Percentiles rank a stretch among this genome's conserved stretches.
Evolutionary conservation across 2,113 vertebrate species (phyloP).

Genomic region (Leuciscus idus): DNA sequence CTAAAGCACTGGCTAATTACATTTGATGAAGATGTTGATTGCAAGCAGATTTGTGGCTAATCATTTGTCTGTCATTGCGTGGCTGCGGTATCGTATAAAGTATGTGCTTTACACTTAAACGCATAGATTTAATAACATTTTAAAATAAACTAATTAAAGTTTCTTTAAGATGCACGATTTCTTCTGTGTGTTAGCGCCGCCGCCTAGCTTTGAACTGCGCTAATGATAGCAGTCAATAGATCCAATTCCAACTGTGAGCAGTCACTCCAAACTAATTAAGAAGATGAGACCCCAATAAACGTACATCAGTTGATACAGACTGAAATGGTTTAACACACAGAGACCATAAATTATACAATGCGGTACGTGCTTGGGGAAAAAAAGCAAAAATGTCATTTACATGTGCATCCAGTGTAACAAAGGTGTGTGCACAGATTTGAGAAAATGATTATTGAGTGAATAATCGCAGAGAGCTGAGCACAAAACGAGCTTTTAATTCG

Average conservation of each 20-base stretch:
- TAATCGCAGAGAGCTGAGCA: constrained; percentile 33
- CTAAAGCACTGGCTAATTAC: constrained; percentile 41
- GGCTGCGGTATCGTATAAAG: background rate
- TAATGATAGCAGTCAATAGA: constrained; percentile 39
- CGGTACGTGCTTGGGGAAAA: background rate
- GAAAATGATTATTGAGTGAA: constrained; percentile 22
- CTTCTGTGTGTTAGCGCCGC: too few species aligned
- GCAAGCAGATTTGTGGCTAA: constrained; percentile 37
- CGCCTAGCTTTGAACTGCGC: constrained; percentile 6
- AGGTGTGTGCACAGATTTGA: background rate
- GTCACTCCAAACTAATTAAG: constrained; percentile 41
- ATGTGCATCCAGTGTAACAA: background rate
- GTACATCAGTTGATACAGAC: background rate
- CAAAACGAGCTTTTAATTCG: constrained; percentile 47
- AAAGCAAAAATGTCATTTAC: background rate
- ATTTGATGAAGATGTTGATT: constrained; percentile 45
- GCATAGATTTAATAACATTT: constrained; percentile 29
- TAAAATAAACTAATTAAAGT: background rate
- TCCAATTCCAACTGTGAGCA: background rate
- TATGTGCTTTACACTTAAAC: constrained; percentile 5
- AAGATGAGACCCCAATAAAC: background rate
- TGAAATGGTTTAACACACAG: background rate
- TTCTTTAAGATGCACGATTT: background rate
- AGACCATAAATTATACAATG: constrained; percentile 9
- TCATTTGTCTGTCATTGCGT: constrained; percentile 33